Evolutionary conservation across 2,113 vertebrate genomes (phyloP).

Genomic region (Pomatostomus ruficeps): DNA sequence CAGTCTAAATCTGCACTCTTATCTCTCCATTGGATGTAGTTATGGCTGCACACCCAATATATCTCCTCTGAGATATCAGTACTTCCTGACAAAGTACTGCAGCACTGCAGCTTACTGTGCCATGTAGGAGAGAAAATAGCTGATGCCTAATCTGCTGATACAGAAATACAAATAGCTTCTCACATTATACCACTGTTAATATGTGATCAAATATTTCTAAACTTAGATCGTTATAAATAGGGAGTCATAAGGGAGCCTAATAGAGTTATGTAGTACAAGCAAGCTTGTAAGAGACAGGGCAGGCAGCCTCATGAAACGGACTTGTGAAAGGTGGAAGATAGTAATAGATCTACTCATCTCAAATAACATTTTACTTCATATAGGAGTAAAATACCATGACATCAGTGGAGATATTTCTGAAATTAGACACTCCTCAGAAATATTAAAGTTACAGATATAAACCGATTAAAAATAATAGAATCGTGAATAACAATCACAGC

Average conservation of each 20-base stretch:
- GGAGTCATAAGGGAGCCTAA: not conserved
- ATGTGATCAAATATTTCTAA: constrained; percentile 41
- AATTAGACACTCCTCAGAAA: not conserved
- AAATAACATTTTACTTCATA: not conserved
- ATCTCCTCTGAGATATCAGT: not conserved
- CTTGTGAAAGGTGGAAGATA: not conserved
- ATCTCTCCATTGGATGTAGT: not conserved
- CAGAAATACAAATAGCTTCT: constrained; percentile 26
- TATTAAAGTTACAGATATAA: not conserved
- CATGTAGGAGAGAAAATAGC: not conserved
- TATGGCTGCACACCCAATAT: not conserved
- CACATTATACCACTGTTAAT: not conserved
- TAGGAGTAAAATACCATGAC: not conserved
- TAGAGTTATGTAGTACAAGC: not conserved
- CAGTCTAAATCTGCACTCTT: not conserved
- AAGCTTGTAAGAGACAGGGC: not conserved
- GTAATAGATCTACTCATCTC: not conserved
- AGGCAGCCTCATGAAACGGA: not conserved
- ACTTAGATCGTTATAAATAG: not conserved
- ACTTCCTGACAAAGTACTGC: not conserved
- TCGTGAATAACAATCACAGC: not conserved
- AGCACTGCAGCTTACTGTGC: not conserved
- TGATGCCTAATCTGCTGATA: not conserved
- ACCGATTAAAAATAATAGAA: not conserved
- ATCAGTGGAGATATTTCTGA: not conserved